Evolutionary conservation across 2,888 invertebrate genomes (phyloP).

Genomic region (Erebia palarica): DNA sequence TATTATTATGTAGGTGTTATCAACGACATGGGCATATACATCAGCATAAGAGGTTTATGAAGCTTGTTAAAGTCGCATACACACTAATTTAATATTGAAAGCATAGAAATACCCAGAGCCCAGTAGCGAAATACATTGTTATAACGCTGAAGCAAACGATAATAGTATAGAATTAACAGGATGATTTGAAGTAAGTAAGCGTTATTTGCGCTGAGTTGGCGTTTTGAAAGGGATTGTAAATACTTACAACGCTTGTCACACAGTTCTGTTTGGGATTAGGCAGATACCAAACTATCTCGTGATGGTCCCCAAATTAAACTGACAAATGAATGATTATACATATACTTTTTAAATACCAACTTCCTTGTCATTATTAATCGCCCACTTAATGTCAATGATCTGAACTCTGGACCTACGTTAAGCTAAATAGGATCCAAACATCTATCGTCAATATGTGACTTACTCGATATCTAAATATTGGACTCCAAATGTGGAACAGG

Average conservation of each 20-base stretch:
- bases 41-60: constrained; percentile 79
- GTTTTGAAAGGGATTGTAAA: constrained; percentile 67
- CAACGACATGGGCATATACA: constrained; percentile 79
- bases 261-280: constrained; percentile 61
- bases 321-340: constrained; percentile 65
- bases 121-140: constrained; percentile 79
- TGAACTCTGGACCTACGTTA: constrained; percentile 71
- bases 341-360: constrained; percentile 45
- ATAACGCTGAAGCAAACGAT: constrained; percentile 81
- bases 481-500: constrained; percentile 54
- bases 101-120: constrained; percentile 82
- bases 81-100: constrained; percentile 81
- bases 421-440: constrained; percentile 66
- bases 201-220: constrained; percentile 70
- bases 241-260: constrained; percentile 79
- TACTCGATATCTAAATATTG: constrained; percentile 49
- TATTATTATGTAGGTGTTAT: constrained; percentile 69
- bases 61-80: constrained; percentile 80
- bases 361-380: constrained; percentile 44
- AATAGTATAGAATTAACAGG: constrained; percentile 66
- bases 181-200: constrained; percentile 62
- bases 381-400: constrained; percentile 59
- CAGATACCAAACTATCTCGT: constrained; percentile 63
- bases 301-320: constrained; percentile 66
- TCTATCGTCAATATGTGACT: constrained; percentile 58